Conservation (phyloP, 2,888 invertebrate genomes). For the Bellardia bayeri region DNA sequence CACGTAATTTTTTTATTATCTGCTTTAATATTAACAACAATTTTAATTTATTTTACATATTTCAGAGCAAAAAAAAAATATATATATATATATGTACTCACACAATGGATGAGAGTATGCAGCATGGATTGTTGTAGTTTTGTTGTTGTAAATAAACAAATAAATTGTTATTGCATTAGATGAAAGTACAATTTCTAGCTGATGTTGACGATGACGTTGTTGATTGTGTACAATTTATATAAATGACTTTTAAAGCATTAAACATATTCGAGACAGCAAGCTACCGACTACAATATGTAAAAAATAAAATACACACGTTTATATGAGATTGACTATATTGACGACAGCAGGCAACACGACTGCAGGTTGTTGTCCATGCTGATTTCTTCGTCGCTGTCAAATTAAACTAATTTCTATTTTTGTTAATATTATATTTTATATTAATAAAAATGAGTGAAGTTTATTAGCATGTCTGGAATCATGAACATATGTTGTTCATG, state of each 20-base stretch:
- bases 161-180: constrained; percentile 53
- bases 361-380: too few relatives aligned
- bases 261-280: too few relatives aligned
- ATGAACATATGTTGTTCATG: too few relatives aligned
- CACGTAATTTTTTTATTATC: not conserved
- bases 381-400: too few relatives aligned
- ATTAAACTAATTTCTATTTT: too few relatives aligned
- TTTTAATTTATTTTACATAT: constrained; percentile 65
- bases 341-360: too few relatives aligned
- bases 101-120: constrained; percentile 6
- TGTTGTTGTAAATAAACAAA: constrained; percentile 24
- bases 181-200: constrained; percentile 16
- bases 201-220: not conserved
- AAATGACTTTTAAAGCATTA: not conserved
- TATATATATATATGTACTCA: not conserved
- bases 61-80: constrained; percentile 33
- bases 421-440: too few relatives aligned
- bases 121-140: not conserved
- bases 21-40: constrained; percentile 32
- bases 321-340: too few relatives aligned
- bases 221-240: constrained; percentile 16
- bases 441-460: too few relatives aligned
- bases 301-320: too few relatives aligned
- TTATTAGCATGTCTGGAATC: too few relatives aligned
- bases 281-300: too few relatives aligned